phyloP scores from a whole-genome alignment of 1,140 invertebrate species.

The Caenorhabditis inopinata region DNA sequence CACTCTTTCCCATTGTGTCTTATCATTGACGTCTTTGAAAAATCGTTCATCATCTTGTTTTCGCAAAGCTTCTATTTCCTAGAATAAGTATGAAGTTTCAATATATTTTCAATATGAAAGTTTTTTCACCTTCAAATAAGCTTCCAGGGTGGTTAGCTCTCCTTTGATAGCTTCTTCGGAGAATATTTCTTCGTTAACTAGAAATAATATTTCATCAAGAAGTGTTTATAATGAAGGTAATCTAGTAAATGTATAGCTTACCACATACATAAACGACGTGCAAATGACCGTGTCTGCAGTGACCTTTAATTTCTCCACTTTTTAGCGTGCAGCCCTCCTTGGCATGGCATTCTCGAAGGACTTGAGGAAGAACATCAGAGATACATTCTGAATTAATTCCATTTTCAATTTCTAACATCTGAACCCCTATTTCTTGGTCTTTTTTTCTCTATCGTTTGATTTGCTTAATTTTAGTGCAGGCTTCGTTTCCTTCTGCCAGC shows the following conservation, averaged over 20 bases:
- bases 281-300: not conserved
- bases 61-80: conserved; percentile 6
- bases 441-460: too few species aligned
- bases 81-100: too few species aligned
- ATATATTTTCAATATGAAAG: too few species aligned
- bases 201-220: not conserved
- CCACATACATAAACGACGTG: conserved; percentile 32
- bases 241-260: too few species aligned
- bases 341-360: conserved; percentile 36
- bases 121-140: conserved; percentile 30
- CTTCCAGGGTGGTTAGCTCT: conserved; percentile 15
- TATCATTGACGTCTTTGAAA: conserved; percentile 1
- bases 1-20: conserved; percentile 10
- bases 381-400: conserved; percentile 34
- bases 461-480: not conserved
- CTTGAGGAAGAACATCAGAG: conserved; percentile 33
- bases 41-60: conserved; percentile 28
- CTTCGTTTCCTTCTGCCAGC: not conserved
- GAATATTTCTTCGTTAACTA: conserved; percentile 45
- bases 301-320: not conserved
- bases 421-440: too few species aligned
- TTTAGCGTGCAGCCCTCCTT: conserved; percentile 34
- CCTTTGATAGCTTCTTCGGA: conserved; percentile 42
- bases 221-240: too few species aligned
- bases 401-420: too few species aligned